A percentile compares a stretch with the other conserved stretches of the same genome.
Evolutionary conservation across 1,140 invertebrate species (phyloP).

Genomic region (Colletes gigas): DNA sequence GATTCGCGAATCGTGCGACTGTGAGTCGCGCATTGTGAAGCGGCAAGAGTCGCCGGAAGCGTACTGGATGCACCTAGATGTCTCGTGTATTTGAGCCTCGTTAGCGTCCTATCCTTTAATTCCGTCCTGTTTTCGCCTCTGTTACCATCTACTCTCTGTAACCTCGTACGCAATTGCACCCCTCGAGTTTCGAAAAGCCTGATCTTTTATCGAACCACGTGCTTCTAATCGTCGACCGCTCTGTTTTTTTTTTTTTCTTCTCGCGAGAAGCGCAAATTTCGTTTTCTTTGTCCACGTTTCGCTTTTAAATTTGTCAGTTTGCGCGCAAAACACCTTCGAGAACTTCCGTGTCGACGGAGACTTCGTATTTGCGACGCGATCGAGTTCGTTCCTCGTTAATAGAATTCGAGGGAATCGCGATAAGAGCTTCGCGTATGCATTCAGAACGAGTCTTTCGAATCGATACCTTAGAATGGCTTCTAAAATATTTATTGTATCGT

Average conservation of each 20-base stretch:
- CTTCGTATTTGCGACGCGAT: neutral
- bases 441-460: too few relatives aligned
- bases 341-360: neutral
- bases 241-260: neutral
- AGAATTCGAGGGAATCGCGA: conserved; percentile 11
- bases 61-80: conserved; percentile 44
- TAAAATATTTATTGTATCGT: too few relatives aligned
- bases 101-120: conserved; percentile 58
- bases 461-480: too few relatives aligned
- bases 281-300: neutral
- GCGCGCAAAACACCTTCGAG: neutral
- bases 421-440: conserved; percentile 28
- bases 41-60: conserved; percentile 44
- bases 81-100: conserved; percentile 52
- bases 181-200: neutral
- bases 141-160: neutral
- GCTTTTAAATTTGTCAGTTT: neutral
- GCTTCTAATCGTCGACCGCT: conserved; percentile 16
- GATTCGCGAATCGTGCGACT: conserved; percentile 40
- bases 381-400: conserved; percentile 22
- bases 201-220: conserved; percentile 19
- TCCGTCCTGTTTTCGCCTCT: conserved; percentile 47
- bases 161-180: conserved; percentile 39
- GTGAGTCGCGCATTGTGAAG: conserved; percentile 42
- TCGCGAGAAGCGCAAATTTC: neutral